Conservation (phyloP, 2,113 vertebrate genomes). For the Chamaea fasciata region DNA sequence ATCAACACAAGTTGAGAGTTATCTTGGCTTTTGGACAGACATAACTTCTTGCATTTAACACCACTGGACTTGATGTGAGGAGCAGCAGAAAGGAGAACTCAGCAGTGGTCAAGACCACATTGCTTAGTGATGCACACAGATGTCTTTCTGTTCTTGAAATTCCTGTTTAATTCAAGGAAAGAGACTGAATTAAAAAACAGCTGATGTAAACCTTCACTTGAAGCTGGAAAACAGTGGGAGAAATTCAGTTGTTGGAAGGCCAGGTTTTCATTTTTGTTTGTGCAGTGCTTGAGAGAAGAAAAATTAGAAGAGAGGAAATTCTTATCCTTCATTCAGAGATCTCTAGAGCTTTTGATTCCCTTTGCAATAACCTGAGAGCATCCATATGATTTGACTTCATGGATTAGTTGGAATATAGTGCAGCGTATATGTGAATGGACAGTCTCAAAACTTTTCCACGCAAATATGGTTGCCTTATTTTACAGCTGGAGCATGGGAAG, state of each 20-base stretch:
- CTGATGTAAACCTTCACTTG: background rate
- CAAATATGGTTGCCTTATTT: background rate
- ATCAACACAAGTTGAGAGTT: background rate
- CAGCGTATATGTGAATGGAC: background rate
- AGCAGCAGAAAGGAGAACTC: background rate
- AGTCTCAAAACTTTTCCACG: background rate
- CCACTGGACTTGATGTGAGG: background rate
- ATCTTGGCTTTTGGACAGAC: background rate
- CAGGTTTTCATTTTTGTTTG: background rate
- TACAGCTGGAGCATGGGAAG: background rate
- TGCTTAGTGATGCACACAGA: background rate
- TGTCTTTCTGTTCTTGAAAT: background rate
- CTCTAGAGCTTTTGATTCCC: constrained; percentile 1
- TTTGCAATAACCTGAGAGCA: background rate
- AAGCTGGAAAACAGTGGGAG: background rate
- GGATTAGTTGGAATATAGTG: background rate
- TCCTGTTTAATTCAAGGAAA: background rate
- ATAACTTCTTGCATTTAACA: background rate
- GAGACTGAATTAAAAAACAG: background rate
- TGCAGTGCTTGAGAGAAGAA: background rate
- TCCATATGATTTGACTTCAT: background rate
- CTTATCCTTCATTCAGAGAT: background rate
- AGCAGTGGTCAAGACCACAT: background rate
- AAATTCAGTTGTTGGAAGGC: background rate
- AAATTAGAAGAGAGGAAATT: background rate